A percentile compares a stretch with the other conserved stretches of the same genome.
Evolutionary conservation across 2,113 vertebrate species (phyloP).

Genomic region (Beaufortia kweichowensis): DNA sequence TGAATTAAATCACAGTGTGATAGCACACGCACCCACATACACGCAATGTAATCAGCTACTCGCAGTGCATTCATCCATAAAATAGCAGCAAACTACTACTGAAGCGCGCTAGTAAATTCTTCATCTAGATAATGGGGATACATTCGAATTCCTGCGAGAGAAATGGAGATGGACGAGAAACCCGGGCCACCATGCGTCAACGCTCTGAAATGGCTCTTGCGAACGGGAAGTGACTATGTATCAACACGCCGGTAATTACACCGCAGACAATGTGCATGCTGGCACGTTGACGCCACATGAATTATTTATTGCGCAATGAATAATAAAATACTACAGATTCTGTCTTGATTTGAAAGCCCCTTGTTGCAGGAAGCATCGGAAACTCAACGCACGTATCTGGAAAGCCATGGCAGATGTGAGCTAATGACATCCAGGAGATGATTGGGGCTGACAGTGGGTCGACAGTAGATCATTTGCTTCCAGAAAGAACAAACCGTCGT

Average conservation of each 20-base stretch:
- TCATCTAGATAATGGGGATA: conserved; percentile 32
- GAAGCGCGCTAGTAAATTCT: conserved; percentile 15
- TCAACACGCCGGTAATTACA: conserved; percentile 51
- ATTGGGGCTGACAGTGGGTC: conserved; percentile 11
- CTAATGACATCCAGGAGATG: conserved; percentile 16
- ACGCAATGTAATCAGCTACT: neutral
- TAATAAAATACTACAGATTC: conserved; percentile 43
- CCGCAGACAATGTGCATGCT: conserved; percentile 47
- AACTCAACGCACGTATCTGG: conserved; percentile 28
- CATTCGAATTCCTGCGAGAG: conserved; percentile 25
- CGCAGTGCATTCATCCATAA: neutral
- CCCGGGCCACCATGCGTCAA: neutral
- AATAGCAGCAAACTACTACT: neutral
- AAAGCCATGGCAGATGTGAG: conserved; percentile 8
- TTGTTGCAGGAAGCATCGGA: conserved; percentile 17
- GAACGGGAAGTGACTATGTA: conserved; percentile 34
- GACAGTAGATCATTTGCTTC: neutral
- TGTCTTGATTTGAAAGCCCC: conserved; percentile 45
- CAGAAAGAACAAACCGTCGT: neutral
- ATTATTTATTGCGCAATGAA: conserved; percentile 57
- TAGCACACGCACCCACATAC: conserved; percentile 1
- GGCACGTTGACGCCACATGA: conserved; percentile 49
- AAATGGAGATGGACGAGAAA: neutral
- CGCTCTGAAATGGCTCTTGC: conserved; percentile 45
- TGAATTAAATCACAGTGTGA: conserved; percentile 19